Conservation (phyloP, 2,113 vertebrate species). For the Charina bottae region DNA sequence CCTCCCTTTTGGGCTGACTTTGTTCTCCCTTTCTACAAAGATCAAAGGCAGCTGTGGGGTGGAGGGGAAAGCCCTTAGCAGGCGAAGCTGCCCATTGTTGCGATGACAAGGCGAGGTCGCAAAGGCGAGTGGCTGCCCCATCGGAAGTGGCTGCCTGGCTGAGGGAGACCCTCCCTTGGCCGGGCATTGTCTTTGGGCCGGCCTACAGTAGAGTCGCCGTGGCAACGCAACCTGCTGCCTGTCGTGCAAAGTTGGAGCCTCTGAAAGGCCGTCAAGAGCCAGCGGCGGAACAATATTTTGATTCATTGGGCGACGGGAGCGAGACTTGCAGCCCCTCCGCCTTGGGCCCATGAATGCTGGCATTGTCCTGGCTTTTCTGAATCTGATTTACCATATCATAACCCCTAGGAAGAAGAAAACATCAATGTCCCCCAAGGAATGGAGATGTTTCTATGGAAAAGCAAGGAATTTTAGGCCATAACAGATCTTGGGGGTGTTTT, state of each 20-base stretch:
- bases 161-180: conserved; percentile 74
- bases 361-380: conserved; percentile 92
- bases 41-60: conserved; percentile 82
- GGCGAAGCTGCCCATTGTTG: conserved; percentile 88
- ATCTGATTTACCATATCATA: conserved; percentile 99
- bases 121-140: conserved; percentile 82
- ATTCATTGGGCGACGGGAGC: conserved; percentile 82
- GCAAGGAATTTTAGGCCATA: conserved; percentile 94
- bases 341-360: conserved; percentile 84
- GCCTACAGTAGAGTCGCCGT: conserved; percentile 82
- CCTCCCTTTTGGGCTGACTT: conserved; percentile 77
- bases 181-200: conserved; percentile 80
- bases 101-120: conserved; percentile 84
- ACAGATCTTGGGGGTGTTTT: conserved; percentile 81
- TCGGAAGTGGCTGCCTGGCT: conserved; percentile 85
- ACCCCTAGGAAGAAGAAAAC: conserved; percentile 99
- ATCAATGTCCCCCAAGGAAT: conserved; percentile 97
- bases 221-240: conserved; percentile 91
- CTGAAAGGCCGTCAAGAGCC: conserved; percentile 84
- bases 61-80: conserved; percentile 74
- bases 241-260: conserved; percentile 83
- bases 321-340: conserved; percentile 57
- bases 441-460: conserved; percentile 99
- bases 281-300: conserved; percentile 93
- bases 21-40: conserved; percentile 76